A percentile compares a stretch with the other conserved stretches of the same genome.
Conservation (phyloP, 2,797 vertebrate species). For the Tapirus indicus region DNA sequence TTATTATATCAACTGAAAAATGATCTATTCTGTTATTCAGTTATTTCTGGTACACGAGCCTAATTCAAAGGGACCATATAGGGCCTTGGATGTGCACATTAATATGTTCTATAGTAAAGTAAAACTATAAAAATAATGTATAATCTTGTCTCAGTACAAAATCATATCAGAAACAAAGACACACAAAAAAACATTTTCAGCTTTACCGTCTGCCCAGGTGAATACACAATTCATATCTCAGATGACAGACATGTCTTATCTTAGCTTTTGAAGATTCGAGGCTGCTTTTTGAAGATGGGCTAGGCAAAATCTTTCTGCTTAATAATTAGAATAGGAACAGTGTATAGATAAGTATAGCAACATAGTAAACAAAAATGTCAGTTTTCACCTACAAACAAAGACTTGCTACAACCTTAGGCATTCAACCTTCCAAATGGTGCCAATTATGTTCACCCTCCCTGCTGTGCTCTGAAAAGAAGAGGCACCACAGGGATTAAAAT, state of each 20-base stretch:
- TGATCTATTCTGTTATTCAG: neutral
- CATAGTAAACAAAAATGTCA: slow-evolving; percentile 30
- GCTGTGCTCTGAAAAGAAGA: slow-evolving; percentile 75
- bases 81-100: neutral
- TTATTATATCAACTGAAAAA: neutral
- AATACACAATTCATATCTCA: neutral
- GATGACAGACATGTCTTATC: neutral
- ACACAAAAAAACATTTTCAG: neutral
- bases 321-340: neutral
- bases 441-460: slow-evolving; percentile 71
- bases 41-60: neutral
- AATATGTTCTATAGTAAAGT: neutral
- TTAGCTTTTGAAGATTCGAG: neutral
- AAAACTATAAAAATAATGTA: neutral
- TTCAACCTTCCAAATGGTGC: slow-evolving; percentile 68
- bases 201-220: neutral
- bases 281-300: neutral
- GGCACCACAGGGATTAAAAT: slow-evolving; percentile 58
- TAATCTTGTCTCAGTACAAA: neutral
- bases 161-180: neutral
- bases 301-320: neutral
- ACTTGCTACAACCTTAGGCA: slow-evolving; percentile 49
- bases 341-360: neutral
- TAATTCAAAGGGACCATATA: neutral
- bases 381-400: slow-evolving; percentile 67